phyloP scores from a whole-genome alignment of 92 coral and sea anemone genomes.

The Pocillopora meandrina region DNA sequence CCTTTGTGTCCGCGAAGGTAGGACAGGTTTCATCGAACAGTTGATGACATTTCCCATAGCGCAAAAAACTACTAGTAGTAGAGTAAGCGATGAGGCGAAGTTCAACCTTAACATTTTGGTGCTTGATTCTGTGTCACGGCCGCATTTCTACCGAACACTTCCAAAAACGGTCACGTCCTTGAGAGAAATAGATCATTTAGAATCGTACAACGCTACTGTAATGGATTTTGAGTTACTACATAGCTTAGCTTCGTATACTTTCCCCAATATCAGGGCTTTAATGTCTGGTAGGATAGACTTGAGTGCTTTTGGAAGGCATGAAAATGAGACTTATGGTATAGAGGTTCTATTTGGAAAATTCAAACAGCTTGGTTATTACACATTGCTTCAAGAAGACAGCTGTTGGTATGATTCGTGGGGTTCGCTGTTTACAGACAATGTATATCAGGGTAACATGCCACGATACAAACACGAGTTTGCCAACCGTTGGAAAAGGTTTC shows the following conservation, averaged over 20 bases:
- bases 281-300: conserved; percentile 61
- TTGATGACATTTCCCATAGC: conserved; percentile 60
- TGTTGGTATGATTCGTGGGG: conserved; percentile 99
- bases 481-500: conserved; percentile 69
- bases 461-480: conserved; percentile 49
- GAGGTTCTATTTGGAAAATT: conserved; percentile 71
- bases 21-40: conserved; percentile 58
- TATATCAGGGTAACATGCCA: conserved; percentile 76
- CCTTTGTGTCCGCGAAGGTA: conserved; percentile 49
- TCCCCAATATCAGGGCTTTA: conserved; percentile 64
- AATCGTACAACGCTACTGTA: conserved; percentile 39
- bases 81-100: not conserved
- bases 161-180: conserved; percentile 64
- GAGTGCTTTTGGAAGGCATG: conserved; percentile 45
- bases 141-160: conserved; percentile 84
- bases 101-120: conserved; percentile 75
- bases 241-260: conserved; percentile 72
- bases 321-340: conserved; percentile 72
- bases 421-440: conserved; percentile 77
- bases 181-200: conserved; percentile 46
- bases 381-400: conserved; percentile 92
- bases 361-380: conserved; percentile 74
- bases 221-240: conserved; percentile 81
- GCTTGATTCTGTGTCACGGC: conserved; percentile 79
- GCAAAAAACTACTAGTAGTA: conserved; percentile 3